Percentiles rank a stretch among this genome's conserved stretches.
Conservation (phyloP, 2,888 invertebrate species). For the Parnassius mnemosyne region DNA sequence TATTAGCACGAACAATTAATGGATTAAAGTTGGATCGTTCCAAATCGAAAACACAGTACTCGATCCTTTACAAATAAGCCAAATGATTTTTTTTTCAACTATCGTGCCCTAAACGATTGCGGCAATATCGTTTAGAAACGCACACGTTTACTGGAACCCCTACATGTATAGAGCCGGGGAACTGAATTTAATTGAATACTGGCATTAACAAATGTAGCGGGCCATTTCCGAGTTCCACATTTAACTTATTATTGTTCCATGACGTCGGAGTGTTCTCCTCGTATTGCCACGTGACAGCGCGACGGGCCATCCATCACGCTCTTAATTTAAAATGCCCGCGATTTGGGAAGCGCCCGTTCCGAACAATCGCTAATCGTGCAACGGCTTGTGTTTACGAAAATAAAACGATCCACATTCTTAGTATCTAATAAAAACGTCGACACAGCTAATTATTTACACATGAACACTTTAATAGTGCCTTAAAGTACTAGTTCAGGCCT, state of each 20-base stretch:
- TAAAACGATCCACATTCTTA: conserved; percentile 60
- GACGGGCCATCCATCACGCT: conserved; percentile 75
- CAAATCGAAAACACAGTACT: conserved; percentile 30
- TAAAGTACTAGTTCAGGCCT: conserved; percentile 42
- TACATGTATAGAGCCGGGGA: conserved; percentile 60
- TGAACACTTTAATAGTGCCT: conserved; percentile 35
- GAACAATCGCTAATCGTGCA: conserved; percentile 66
- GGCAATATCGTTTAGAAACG: conserved; percentile 53
- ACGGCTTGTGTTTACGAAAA: conserved; percentile 60
- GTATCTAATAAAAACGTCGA: conserved; percentile 53
- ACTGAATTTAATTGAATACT: conserved; percentile 77
- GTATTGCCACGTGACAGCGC: conserved; percentile 66
- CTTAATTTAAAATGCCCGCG: conserved; percentile 77
- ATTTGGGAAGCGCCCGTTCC: conserved; percentile 61
- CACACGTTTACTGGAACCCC: conserved; percentile 56
- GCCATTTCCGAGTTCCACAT: conserved; percentile 73
- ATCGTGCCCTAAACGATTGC: conserved; percentile 42
- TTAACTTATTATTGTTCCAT: conserved; percentile 75
- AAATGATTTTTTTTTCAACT: conserved; percentile 28
- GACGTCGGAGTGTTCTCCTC: conserved; percentile 59
- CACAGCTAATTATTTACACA: conserved; percentile 41
- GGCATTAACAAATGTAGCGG: conserved; percentile 77
- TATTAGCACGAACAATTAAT: too few relatives aligned
- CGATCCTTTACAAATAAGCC: conserved; percentile 30
- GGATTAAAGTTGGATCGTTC: too few relatives aligned